These are phyloP conservation scores for Tachystola acroxantha DNA, from an alignment of 2,888 invertebrate species.

Conservation along the genomic window DNA sequence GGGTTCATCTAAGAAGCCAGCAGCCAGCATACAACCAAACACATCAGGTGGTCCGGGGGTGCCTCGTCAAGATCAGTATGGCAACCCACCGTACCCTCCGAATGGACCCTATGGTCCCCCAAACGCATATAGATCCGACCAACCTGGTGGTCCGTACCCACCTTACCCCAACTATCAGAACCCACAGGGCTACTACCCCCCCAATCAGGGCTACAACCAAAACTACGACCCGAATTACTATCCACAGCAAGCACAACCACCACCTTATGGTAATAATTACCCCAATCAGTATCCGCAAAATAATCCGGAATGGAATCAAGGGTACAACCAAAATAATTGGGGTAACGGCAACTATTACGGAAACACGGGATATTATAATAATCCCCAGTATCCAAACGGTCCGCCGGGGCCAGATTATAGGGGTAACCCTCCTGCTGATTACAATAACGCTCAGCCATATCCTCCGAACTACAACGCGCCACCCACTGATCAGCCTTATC, in stretches of 20 bases:
- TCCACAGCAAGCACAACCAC: slow-evolving; percentile 37
- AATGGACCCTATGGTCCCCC: slow-evolving; percentile 54
- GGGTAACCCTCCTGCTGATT: slow-evolving; percentile 37
- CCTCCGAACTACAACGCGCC: slow-evolving; percentile 50
- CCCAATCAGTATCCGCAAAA: slow-evolving; percentile 49
- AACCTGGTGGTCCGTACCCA: slow-evolving; percentile 53
- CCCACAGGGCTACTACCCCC: slow-evolving; percentile 62
- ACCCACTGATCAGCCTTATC: slow-evolving; percentile 41
- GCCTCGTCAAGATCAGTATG: slow-evolving; percentile 40
- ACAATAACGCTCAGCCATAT: slow-evolving; percentile 47
- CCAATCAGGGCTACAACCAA: slow-evolving; percentile 65
- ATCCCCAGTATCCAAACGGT: slow-evolving; percentile 56
- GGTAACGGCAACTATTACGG: slow-evolving; percentile 60
- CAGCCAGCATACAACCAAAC: slow-evolving; percentile 71
- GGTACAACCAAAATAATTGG: slow-evolving; percentile 67
- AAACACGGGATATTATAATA: slow-evolving; percentile 60
- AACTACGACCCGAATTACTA: slow-evolving; percentile 64
- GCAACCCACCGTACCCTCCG: slow-evolving; percentile 44
- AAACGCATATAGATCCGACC: slow-evolving; percentile 45
- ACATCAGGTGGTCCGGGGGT: slow-evolving; percentile 40
- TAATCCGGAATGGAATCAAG: slow-evolving; percentile 41
- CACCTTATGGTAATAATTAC: slow-evolving; percentile 54
- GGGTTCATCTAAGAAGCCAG: slow-evolving; percentile 68
- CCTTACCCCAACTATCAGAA: slow-evolving; percentile 63
- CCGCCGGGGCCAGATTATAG: slow-evolving; percentile 51